Base-by-base conservation (phyloP, 2,113 vertebrate species). In the Crotophaga sulcirostris region DNA sequence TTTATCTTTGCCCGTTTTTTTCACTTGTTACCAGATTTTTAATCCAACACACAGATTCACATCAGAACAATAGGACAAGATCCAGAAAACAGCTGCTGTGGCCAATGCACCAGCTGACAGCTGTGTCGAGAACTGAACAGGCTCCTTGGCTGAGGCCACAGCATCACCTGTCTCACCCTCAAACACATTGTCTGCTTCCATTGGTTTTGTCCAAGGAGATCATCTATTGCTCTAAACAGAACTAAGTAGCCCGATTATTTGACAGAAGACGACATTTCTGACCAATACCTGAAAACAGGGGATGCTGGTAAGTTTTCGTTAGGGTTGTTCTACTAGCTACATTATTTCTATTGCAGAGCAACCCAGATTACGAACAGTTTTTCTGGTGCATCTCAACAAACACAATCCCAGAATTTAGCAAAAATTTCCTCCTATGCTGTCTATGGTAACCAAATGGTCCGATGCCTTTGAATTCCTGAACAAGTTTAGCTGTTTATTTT, bases 151-250 rank as follows among this genome's bases (percentile, higher is more conserved):
- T 16, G 54, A 68, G 40, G 38, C 51, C 38, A 44, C 70, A 36
- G 36, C 20, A 38, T 24, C 2, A 2, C 44, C 69, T 9, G 3
- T 45, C 63, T 40, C 6, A 0, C 47, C 16, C 54, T 55, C 52
- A 66, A 29, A 66, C 34, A 26, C 33, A 10, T 1, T 3, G 5
- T 33, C 70, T 64, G 13, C 19, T 77, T 64, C 52, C 11, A n/a
- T 3, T 29, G 56, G 28, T 11, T 73, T 62, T 60, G 33, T 29
- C 45, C 54, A 67, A 49, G 64, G 14, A 44, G 19, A 29, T 56
- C 9, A 49, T 10, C 9, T 40, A 9, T 36, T 26, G 26, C 82
- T 55, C 19, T 16, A 13, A 59, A 21, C 23, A 67, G 40, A 72
- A 19, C 42, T 25, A 44, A 55, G 34, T 24, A 34, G 24, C 16